Conservation (phyloP, 2,113 vertebrate genomes). For the Pipra filicauda region DNA sequence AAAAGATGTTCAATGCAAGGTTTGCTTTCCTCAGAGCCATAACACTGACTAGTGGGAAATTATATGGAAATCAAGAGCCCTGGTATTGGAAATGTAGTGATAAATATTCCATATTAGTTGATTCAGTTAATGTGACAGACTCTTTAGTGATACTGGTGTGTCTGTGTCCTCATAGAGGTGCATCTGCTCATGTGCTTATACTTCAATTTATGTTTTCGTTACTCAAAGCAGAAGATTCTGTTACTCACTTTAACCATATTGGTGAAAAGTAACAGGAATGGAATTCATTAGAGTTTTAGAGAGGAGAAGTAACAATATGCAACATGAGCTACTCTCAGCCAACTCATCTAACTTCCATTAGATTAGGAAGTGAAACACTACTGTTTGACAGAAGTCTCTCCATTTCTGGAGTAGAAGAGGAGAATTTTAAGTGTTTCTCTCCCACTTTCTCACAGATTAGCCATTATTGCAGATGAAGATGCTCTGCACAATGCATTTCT, state of each 20-base stretch:
- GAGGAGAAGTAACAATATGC: neutral
- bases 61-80: neutral
- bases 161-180: neutral
- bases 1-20: neutral
- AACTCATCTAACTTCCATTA: neutral
- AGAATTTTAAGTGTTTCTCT: neutral
- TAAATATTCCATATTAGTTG: neutral
- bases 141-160: neutral
- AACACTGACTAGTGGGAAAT: neutral
- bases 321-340: neutral
- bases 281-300: neutral
- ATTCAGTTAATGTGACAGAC: neutral
- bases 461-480: neutral
- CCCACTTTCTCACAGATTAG: neutral
- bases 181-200: neutral
- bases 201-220: neutral
- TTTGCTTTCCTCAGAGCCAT: neutral
- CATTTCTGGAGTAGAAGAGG: neutral
- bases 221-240: neutral
- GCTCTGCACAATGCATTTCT: neutral
- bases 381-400: neutral
- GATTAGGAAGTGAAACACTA: neutral
- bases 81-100: neutral
- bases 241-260: neutral
- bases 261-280: neutral